A percentile compares a stretch with the other conserved stretches of the same genome.
These are phyloP conservation scores for Hyperoplus immaculatus DNA, from an alignment of 2,797 vertebrate species.

Conservation along the genomic window DNA sequence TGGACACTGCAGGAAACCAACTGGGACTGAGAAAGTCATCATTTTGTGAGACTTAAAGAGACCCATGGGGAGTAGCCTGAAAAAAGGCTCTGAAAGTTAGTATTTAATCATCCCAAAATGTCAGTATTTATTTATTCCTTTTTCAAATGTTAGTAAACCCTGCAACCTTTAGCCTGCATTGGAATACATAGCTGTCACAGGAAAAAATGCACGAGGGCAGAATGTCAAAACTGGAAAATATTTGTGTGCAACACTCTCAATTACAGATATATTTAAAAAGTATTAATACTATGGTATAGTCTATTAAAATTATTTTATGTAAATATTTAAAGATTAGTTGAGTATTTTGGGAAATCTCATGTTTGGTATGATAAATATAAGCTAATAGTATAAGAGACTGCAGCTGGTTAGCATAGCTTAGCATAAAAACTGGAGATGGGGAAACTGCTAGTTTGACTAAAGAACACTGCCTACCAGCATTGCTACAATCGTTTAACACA, in stretches of 20 bases:
- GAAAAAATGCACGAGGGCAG: slow-evolving; percentile 30
- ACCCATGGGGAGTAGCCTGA: slow-evolving; percentile 38
- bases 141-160: slow-evolving; percentile 54
- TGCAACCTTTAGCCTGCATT: slow-evolving; percentile 63
- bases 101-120: slow-evolving; percentile 71
- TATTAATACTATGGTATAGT: slow-evolving; percentile 24
- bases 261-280: slow-evolving; percentile 34
- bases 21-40: slow-evolving; percentile 58
- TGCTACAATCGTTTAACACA: too few relatives aligned
- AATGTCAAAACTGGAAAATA: slow-evolving; percentile 34
- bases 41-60: slow-evolving; percentile 51
- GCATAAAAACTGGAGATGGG: background rate
- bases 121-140: slow-evolving; percentile 78
- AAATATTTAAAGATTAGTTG: slow-evolving; percentile 25
- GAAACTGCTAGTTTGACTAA: background rate
- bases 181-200: slow-evolving; percentile 38
- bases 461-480: too few relatives aligned
- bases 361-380: background rate
- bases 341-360: slow-evolving; percentile 11
- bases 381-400: background rate
- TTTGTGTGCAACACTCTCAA: slow-evolving; percentile 30
- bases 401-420: background rate
- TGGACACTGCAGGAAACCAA: slow-evolving; percentile 62
- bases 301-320: slow-evolving; percentile 38
- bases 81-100: slow-evolving; percentile 57